Conservation (phyloP, 2,797 vertebrate species). For the Molothrus aeneus region DNA sequence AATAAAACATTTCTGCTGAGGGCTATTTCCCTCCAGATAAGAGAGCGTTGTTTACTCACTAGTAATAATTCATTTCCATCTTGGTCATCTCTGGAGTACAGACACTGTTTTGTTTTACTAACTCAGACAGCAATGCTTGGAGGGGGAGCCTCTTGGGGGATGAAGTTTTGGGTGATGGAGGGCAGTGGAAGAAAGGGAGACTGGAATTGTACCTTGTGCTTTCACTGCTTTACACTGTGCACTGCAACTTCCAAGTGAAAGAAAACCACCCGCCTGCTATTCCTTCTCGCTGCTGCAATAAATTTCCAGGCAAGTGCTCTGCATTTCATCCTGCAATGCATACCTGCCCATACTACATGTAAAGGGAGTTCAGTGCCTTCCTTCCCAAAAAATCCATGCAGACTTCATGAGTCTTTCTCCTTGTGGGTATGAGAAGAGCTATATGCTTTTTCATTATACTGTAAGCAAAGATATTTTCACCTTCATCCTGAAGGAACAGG, state of each 20-base stretch:
- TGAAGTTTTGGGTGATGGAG: neutral
- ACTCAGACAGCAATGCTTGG: neutral
- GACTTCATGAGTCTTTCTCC: neutral
- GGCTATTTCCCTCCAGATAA: conserved; percentile 32
- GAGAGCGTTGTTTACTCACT: neutral
- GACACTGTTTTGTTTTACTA: neutral
- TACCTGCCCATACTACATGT: neutral
- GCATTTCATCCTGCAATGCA: neutral
- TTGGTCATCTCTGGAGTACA: neutral
- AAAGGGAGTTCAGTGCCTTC: neutral
- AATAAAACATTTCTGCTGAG: conserved; percentile 5
- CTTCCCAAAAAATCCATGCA: neutral
- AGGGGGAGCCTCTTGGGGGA: neutral
- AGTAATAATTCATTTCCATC: conserved; percentile 9
- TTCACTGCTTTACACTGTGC: neutral
- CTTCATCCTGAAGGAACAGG: neutral
- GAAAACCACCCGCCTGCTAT: neutral
- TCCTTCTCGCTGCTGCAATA: neutral
- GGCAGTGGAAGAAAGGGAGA: neutral
- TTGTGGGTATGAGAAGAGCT: neutral
- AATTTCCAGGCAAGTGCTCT: neutral
- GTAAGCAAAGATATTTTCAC: neutral
- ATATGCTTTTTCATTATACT: neutral
- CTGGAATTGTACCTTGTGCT: neutral
- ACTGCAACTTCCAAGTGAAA: neutral